Evolutionary conservation across 2,797 vertebrate genomes (phyloP), one percentile per base, ranked within the genome.

Genomic region (Arvicola amphibius): DNA sequence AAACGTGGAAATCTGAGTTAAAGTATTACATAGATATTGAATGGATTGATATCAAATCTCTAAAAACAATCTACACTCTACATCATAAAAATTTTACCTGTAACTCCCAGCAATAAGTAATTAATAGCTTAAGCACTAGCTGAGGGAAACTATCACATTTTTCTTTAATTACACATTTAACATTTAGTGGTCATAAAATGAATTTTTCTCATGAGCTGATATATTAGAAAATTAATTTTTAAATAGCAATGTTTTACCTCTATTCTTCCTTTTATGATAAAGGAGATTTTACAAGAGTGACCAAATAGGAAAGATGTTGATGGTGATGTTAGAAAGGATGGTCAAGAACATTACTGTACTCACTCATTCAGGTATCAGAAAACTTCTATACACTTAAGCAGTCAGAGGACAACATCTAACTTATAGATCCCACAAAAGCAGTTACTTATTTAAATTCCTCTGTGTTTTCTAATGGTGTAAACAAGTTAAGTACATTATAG

Each of bases 391-490:
- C 2, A 19, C 1, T 46, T 37, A 40, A 73, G 7, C n/a, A 84
- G 6, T 3, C 23, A 74, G 59, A 88, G 71, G 21, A 48, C 40
- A 29, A 56, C 77, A 71, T 27, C 17, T 76, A 76, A 69, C 59
- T 11, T 1, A 0, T 84, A 59, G 43, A 74, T 74, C 56, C 17
- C 17, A 65, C 9, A n/a, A 69, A 17, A 53, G 1, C n/a, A 10
- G 9, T 40, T 9, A 27, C 40, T 0, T 5, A 21, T 25, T 78
- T 51, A 25, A 25, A 13, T 12, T n/a, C 4, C 2, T 34, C 5
- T 46, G 6, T 74, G 21, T 21, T 16, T 79, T 32, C 0, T 51
- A 37, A 34, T 43, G 27, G 10, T n/a, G 25, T 3, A 23, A 14
- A 40, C 63, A 19, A 67, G 1, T 17, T 1, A 25, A 91, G 90